Conservation (phyloP, 2,113 vertebrate genomes). For the Micronycteris hirsuta region DNA sequence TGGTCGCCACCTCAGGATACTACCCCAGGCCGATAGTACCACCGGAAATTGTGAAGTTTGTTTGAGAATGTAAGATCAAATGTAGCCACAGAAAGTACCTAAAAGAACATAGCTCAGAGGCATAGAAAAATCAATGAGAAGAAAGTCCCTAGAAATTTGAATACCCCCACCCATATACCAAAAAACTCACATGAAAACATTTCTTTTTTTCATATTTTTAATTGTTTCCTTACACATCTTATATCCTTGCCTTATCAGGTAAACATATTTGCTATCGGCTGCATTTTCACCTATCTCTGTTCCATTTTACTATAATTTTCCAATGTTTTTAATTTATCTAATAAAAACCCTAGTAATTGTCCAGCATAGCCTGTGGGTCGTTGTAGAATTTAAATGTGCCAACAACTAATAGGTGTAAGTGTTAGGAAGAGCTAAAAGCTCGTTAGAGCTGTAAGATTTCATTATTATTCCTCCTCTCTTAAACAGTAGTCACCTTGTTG, state of each 20-base stretch:
- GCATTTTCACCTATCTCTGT: neutral
- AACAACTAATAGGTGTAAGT: neutral
- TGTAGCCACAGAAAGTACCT: neutral
- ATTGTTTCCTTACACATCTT: neutral
- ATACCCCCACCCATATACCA: neutral
- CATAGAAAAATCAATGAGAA: neutral
- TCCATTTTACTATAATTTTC: neutral
- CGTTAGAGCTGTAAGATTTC: neutral
- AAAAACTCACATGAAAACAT: neutral
- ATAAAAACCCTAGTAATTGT: neutral
- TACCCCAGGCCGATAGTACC: neutral
- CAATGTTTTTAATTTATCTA: neutral
- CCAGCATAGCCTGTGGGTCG: neutral
- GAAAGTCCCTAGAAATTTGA: slow-evolving; percentile 24
- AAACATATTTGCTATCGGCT: neutral
- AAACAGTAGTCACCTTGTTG: neutral
- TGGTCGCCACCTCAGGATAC: neutral
- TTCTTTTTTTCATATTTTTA: neutral
- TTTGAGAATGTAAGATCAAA: slow-evolving; percentile 22
- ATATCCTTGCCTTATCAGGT: neutral
- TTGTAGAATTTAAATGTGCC: neutral
- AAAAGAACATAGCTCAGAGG: neutral
- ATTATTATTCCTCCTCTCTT: neutral
- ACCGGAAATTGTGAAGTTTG: neutral
- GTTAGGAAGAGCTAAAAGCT: neutral